Evolutionary conservation across 2,113 vertebrate genomes (phyloP).

Genomic region (Neogale vison): DNA sequence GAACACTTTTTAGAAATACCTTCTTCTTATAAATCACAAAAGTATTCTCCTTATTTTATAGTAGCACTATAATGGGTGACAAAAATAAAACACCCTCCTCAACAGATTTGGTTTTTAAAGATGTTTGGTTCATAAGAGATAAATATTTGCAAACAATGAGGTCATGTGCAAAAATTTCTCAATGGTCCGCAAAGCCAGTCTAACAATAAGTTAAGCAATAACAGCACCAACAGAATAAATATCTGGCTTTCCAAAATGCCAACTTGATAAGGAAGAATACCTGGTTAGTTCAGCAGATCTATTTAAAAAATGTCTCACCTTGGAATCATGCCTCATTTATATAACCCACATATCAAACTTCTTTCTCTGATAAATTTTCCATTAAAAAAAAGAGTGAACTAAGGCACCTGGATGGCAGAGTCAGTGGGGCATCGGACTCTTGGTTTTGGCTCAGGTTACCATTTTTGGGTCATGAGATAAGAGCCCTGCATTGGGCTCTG

Average conservation of each 20-base stretch:
- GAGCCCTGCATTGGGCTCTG: background rate
- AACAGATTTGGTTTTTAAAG: background rate
- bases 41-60: background rate
- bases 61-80: background rate
- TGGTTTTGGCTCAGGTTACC: background rate
- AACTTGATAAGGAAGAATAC: background rate
- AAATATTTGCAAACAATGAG: background rate
- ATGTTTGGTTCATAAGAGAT: background rate
- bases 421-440: background rate
- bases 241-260: background rate
- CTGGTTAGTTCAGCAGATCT: background rate
- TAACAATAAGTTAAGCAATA: background rate
- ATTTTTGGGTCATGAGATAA: background rate
- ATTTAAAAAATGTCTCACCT: background rate
- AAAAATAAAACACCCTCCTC: background rate
- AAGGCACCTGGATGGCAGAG: background rate
- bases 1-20: background rate
- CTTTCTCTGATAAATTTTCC: background rate
- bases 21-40: background rate
- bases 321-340: background rate
- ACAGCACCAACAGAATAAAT: background rate
- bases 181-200: background rate
- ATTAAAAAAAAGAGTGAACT: background rate
- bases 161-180: background rate
- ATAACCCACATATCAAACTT: background rate